Evolutionary conservation across 2,888 invertebrate genomes (phyloP).

Genomic region (Apodemia hepburni): DNA sequence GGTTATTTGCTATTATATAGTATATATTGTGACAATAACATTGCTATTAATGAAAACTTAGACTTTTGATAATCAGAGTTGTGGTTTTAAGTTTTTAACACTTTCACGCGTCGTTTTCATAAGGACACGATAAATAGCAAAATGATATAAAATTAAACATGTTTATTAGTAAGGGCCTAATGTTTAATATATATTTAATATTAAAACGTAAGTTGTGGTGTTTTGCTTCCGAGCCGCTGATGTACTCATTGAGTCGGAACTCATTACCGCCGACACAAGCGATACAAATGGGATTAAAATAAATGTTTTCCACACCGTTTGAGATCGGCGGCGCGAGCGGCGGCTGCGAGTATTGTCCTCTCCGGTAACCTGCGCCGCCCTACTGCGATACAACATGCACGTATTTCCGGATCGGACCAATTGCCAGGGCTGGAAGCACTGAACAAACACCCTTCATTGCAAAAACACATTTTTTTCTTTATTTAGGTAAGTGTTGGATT

Average conservation of each 20-base stretch:
- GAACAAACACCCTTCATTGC: neutral
- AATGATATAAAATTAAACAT: too few species aligned
- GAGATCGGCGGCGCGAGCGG: neutral
- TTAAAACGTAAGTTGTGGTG: neutral
- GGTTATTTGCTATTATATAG: too few species aligned
- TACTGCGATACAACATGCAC: neutral
- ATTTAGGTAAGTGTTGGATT: too few species aligned
- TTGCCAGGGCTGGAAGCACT: neutral
- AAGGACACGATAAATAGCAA: too few species aligned
- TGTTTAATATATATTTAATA: too few species aligned
- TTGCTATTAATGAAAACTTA: too few species aligned
- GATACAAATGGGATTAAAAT: slow-evolving; percentile 7
- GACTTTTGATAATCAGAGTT: too few species aligned
- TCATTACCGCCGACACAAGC: neutral
- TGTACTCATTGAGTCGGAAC: neutral
- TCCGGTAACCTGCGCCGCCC: neutral
- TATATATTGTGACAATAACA: too few species aligned
- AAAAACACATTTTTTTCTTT: too few species aligned
- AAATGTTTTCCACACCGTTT: neutral
- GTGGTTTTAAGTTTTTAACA: too few species aligned
- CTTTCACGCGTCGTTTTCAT: too few species aligned
- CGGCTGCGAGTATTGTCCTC: neutral
- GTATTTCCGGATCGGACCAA: neutral
- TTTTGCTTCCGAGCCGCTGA: neutral
- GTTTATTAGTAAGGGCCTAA: too few species aligned